Base-by-base conservation (phyloP, 1,140 invertebrate genomes). In the Apis dorsata region DNA sequence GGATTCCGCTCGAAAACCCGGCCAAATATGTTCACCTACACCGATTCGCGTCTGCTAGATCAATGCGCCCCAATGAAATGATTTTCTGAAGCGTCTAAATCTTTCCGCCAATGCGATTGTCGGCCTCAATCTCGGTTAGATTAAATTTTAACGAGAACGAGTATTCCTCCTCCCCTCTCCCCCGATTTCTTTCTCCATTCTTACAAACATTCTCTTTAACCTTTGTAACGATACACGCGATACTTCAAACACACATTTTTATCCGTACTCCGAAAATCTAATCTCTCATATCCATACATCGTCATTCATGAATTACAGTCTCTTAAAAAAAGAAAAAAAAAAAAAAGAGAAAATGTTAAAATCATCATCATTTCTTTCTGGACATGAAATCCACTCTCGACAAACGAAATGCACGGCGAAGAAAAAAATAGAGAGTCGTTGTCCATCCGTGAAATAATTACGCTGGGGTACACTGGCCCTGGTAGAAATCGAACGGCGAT, bases 31-130 rank as follows among this genome's bases (percentile, higher is more conserved):
- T 66, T 69, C 62, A 53, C 71, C 77, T 73, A 70, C 21, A 69
- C 59, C 28, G 28, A 59, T 59, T 13, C 53, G 15, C 24, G 49
- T 59, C 57, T 34, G 21, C 60, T 34, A 24, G 81, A 21, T 57
- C 80, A 59, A 24, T 44, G 34, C 51, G 82, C n/a, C 19, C 60
- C 53, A 74, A 80, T 75, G 73, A 86, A 86, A 86, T 84, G 71
- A 62, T 71, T 84, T 84, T 71, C 65, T 68, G 74, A 60, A 71
- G 75, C 77, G 76, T 71, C 82, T 55, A 70, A 73, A 82, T 75
- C 81, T 86, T 85, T 85, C 77, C 84, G 15, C 55, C 28, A 21
- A 21, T 9, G 11, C 28, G 69, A 13, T 66, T 28, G 68, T 44
- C 49, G n/a, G 62, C n/a, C 28, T 44, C 34, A 44, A 44, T 57